Base-by-base conservation (phyloP, 2,113 vertebrate genomes). In the Forbesichthys papilliferus region DNA sequence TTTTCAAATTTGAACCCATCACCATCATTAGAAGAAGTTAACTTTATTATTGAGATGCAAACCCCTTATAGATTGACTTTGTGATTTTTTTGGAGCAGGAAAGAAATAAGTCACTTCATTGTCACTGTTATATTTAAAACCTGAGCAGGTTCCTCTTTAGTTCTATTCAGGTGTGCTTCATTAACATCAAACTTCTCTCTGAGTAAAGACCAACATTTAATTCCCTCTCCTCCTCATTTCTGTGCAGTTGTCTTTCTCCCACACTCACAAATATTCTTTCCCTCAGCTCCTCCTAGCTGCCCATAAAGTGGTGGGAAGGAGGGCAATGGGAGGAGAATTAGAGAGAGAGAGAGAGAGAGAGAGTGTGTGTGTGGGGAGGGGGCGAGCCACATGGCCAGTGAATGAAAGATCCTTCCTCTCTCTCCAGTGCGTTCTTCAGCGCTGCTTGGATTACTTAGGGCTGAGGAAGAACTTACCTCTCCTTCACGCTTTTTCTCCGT, bases 351-450 rank as follows among this genome's bases (percentile, higher is more conserved):
- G 71, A 68, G 58, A 60, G 64, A 68, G 68, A 75, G 58, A 77
- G 48, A 69, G 36, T 42, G 87, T 61, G 86, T 78, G 80, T 42
- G 87, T 61, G 86, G 79, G 80, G 73, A 85, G 80, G 87, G 87
- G 89, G 85, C 92, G 80, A 90, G 91, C 86, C 93, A 89, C 90
- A 91, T 93, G 90, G 89, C 91, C 92, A 91, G 93, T 86, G 92
- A 92, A 90, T 94, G 89, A 95, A 90, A 92, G 85, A 92, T 83
- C 86, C 86, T 81, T 88, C 66, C 88, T 67, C 88, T 86, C 66
- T 86, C 83, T 73, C 91, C 84, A 90, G 87, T 72, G 83, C 72
- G 83, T 84, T 61, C 87, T 76, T 48, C 69, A 79, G 80, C 69
- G 79, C 56, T 75, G 51, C 14, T 75, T 79, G 36, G 36, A 7